Evolutionary conservation across 2,797 vertebrate species (phyloP).

Genomic region (Okamejei kenojei): DNA sequence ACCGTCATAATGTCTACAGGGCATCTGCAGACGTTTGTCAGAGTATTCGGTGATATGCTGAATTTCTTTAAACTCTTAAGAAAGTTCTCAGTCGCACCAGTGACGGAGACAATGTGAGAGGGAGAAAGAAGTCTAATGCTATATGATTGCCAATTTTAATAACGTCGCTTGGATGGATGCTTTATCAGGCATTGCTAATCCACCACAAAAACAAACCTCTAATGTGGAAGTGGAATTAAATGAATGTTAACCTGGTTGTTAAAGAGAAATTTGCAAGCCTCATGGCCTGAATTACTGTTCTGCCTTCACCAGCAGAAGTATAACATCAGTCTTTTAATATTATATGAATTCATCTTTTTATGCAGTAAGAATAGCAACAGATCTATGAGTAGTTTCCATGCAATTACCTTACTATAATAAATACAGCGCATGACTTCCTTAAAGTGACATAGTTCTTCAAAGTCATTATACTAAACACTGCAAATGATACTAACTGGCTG

Average conservation of each 20-base stretch:
- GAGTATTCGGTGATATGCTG: too few relatives aligned
- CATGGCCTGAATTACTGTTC: neutral
- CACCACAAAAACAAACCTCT: neutral
- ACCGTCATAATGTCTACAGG: too few relatives aligned
- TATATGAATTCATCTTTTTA: neutral
- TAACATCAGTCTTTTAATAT: neutral
- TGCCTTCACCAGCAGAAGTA: neutral
- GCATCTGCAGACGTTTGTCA: too few relatives aligned
- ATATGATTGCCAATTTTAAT: neutral
- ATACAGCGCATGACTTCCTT: neutral
- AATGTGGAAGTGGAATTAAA: neutral
- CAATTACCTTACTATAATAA: neutral
- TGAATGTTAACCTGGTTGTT: neutral
- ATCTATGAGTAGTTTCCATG: neutral
- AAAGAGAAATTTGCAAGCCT: neutral
- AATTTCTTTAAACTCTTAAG: too few relatives aligned
- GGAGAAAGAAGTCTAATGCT: neutral
- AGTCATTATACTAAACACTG: slow-evolving; percentile 8
- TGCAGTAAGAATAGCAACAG: neutral
- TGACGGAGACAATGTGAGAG: neutral
- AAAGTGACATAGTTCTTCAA: neutral
- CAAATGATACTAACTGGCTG: slow-evolving; percentile 25
- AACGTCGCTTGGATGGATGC: neutral
- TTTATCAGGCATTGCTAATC: neutral
- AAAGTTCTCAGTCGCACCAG: neutral